Evolutionary conservation across 1,140 invertebrate species (phyloP).

Genomic region (Saxidomus purpurata): DNA sequence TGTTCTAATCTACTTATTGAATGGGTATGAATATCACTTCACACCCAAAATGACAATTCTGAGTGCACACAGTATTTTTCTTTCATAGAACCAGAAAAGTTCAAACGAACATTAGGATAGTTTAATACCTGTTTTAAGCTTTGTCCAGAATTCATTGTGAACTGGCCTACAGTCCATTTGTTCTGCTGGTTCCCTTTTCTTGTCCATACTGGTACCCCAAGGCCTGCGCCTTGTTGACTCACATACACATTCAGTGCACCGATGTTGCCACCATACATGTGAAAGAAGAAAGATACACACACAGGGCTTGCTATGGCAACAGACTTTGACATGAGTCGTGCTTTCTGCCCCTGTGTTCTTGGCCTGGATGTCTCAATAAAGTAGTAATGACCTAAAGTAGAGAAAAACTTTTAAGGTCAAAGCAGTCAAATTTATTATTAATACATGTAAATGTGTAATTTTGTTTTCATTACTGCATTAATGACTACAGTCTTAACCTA

Average conservation of each 20-base stretch:
- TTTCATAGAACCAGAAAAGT: too few relatives aligned
- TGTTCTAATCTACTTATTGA: too few relatives aligned
- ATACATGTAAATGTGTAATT: too few relatives aligned
- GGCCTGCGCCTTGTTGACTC: constrained; percentile 42
- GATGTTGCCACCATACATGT: constrained; percentile 90
- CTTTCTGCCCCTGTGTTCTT: constrained; percentile 73
- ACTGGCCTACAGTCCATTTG: constrained; percentile 77
- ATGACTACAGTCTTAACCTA: too few relatives aligned
- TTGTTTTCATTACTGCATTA: too few relatives aligned
- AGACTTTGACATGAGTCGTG: constrained; percentile 63
- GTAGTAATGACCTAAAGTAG: constrained; percentile 77
- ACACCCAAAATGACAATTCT: too few relatives aligned
- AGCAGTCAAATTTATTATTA: too few relatives aligned
- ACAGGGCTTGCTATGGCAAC: constrained; percentile 27
- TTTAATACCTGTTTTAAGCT: constrained; percentile 66
- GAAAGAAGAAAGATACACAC: constrained; percentile 89
- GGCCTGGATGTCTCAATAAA: constrained; percentile 80
- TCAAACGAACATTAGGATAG: too few relatives aligned
- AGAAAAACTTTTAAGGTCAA: too few relatives aligned
- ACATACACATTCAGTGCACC: constrained; percentile 77
- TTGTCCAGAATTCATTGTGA: constrained; percentile 65
- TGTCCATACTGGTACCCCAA: constrained; percentile 74
- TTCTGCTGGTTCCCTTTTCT: constrained; percentile 82
- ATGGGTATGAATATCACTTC: too few relatives aligned
- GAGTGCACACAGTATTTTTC: too few relatives aligned